Evolutionary conservation across 2,888 invertebrate species (phyloP).

Genomic region (Polylopha cassiicola): DNA sequence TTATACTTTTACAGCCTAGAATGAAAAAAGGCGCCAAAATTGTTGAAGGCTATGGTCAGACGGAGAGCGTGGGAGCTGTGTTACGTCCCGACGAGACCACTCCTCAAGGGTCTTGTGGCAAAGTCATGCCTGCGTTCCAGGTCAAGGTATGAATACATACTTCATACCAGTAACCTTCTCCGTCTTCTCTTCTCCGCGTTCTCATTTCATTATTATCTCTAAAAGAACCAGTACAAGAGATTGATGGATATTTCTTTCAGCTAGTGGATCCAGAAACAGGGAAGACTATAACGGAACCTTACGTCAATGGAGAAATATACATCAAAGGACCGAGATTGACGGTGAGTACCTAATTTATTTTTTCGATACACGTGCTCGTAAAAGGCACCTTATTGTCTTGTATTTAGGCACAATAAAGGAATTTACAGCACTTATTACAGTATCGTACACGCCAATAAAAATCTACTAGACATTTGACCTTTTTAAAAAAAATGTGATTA

Average conservation of each 20-base stretch:
- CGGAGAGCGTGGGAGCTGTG: conserved; percentile 16
- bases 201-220: no score
- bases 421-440: no score
- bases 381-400: no score
- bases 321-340: conserved; percentile 8
- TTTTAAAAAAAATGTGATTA: no score
- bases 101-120: conserved; percentile 18
- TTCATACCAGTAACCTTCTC: no score
- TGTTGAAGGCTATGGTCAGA: conserved; percentile 14
- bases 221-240: no score
- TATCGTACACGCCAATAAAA: no score
- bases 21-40: not conserved
- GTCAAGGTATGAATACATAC: conserved; percentile 2
- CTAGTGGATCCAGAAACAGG: conserved; percentile 6
- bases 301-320: conserved; percentile 10
- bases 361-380: no score
- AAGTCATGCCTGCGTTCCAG: not conserved
- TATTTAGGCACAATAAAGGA: no score
- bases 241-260: conserved; percentile 1
- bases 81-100: not conserved
- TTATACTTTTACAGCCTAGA: not conserved
- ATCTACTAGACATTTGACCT: no score
- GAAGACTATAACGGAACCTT: conserved; percentile 6
- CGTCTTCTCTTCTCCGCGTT: no score
- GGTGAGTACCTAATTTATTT: no score